These are phyloP conservation scores for Tragopan temminckii DNA, from an alignment of 2,797 vertebrate genomes.

Conservation along the genomic window DNA sequence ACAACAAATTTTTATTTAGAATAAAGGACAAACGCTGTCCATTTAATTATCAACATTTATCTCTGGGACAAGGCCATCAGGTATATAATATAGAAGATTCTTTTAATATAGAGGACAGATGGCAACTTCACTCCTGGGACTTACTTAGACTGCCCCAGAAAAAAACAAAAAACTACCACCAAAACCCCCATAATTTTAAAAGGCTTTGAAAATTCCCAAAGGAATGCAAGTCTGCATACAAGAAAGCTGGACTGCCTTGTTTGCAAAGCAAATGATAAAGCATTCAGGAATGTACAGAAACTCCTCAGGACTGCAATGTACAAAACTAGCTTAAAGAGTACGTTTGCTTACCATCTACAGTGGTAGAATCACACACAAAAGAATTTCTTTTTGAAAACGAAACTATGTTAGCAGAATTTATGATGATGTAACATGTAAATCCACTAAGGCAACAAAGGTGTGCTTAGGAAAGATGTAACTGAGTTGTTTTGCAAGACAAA, in stretches of 20 bases:
- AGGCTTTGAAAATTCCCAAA: constrained; percentile 78
- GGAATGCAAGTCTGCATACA: constrained; percentile 49
- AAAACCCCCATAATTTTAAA: constrained; percentile 74
- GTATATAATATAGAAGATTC: constrained; percentile 79
- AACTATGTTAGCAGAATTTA: neutral
- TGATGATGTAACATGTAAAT: neutral
- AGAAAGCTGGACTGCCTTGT: constrained; percentile 32
- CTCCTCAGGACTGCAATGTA: neutral
- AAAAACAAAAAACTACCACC: constrained; percentile 40
- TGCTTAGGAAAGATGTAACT: neutral
- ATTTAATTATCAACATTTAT: constrained; percentile 87
- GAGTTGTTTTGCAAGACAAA: neutral
- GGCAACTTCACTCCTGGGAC: constrained; percentile 81
- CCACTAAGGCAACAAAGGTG: neutral
- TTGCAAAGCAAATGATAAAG: constrained; percentile 65
- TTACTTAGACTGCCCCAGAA: constrained; percentile 77
- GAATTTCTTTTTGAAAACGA: neutral
- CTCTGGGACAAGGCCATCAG: constrained; percentile 84
- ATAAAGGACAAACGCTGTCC: constrained; percentile 79
- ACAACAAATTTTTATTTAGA: constrained; percentile 50
- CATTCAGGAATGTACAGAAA: constrained; percentile 16
- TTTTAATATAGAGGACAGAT: constrained; percentile 86
- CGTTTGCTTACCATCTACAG: neutral
- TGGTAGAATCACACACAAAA: neutral
- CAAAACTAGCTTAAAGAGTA: neutral